Evolutionary conservation across 53 echinoderm and acorn worm species (phyloP).

Genomic region (Temnopleurus reevesii): DNA sequence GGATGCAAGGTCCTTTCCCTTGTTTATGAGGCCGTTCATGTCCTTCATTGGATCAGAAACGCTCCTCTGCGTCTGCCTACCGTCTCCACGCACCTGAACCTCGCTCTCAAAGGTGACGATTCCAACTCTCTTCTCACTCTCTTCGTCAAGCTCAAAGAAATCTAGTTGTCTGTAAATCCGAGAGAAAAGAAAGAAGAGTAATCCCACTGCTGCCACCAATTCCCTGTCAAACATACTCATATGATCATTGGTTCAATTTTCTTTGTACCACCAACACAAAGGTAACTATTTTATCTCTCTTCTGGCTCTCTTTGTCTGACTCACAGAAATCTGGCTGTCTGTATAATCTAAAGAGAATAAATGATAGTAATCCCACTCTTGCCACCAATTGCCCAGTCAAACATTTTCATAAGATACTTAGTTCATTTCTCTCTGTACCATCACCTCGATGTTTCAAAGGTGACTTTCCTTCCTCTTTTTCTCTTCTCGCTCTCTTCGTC

Average conservation of each 20-base stretch:
- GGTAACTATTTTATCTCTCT: too few relatives aligned
- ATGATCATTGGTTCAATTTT: too few relatives aligned
- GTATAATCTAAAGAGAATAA: too few relatives aligned
- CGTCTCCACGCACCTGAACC: conserved; percentile 71
- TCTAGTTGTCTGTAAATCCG: conserved; percentile 81
- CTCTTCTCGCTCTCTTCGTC: conserved; percentile 74
- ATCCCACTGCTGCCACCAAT: too few relatives aligned
- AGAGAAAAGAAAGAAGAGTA: background rate
- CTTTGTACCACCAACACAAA: too few relatives aligned
- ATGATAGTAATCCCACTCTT: too few relatives aligned
- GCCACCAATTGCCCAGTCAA: too few relatives aligned
- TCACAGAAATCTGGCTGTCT: too few relatives aligned
- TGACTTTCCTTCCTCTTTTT: conserved; percentile 70
- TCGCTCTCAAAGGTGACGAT: conserved; percentile 74
- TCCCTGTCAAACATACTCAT: too few relatives aligned
- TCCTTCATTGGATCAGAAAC: conserved; percentile 36
- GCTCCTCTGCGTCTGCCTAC: conserved; percentile 42
- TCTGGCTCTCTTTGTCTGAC: too few relatives aligned
- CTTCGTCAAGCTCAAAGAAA: conserved; percentile 75
- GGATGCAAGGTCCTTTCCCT: conserved; percentile 57
- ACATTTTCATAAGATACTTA: too few relatives aligned
- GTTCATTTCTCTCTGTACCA: conserved; percentile 70
- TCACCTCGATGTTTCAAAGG: conserved; percentile 72
- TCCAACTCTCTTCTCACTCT: conserved; percentile 73
- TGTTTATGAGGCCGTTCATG: conserved; percentile 39